Evolutionary conservation across 1,140 invertebrate species (phyloP).

Genomic region (Drosophila obscura): DNA sequence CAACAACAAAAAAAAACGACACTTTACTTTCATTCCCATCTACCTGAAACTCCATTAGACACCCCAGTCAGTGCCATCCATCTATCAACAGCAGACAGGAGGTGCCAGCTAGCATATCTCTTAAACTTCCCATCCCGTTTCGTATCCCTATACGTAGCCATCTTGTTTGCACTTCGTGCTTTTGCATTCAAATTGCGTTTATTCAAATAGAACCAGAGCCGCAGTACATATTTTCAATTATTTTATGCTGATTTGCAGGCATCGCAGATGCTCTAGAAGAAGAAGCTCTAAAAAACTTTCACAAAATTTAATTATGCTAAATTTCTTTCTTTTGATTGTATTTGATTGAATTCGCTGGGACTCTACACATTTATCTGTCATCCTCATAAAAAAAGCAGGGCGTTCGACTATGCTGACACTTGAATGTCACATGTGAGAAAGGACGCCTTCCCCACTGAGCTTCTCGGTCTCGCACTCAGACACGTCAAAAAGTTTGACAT

Average conservation of each 20-base stretch:
- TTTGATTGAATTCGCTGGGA: constrained; percentile 39
- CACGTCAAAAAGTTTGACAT: constrained; percentile 77
- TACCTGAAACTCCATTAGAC: constrained; percentile 22
- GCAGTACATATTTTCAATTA: constrained; percentile 80
- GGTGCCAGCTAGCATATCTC: constrained; percentile 20
- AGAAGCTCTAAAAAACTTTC: constrained; percentile 33
- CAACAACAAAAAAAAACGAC: neutral
- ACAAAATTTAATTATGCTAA: constrained; percentile 79
- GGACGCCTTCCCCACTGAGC: constrained; percentile 17
- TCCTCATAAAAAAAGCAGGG: constrained; percentile 80
- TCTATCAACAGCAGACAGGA: constrained; percentile 63
- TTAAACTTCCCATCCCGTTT: constrained; percentile 19
- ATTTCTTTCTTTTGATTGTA: constrained; percentile 49
- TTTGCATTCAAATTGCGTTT: constrained; percentile 82
- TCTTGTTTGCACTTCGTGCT: constrained; percentile 80
- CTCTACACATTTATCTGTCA: constrained; percentile 65
- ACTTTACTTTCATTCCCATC: constrained; percentile 2
- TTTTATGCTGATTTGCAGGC: constrained; percentile 77
- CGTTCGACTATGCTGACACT: constrained; percentile 74
- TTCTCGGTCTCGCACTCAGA: constrained; percentile 18
- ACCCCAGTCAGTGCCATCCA: constrained; percentile 53
- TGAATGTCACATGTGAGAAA: constrained; percentile 77
- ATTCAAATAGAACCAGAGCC: constrained; percentile 75
- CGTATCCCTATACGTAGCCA: constrained; percentile 52
- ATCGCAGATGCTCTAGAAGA: constrained; percentile 50